Conservation (phyloP, 2,113 vertebrate species). For the Progne subis region DNA sequence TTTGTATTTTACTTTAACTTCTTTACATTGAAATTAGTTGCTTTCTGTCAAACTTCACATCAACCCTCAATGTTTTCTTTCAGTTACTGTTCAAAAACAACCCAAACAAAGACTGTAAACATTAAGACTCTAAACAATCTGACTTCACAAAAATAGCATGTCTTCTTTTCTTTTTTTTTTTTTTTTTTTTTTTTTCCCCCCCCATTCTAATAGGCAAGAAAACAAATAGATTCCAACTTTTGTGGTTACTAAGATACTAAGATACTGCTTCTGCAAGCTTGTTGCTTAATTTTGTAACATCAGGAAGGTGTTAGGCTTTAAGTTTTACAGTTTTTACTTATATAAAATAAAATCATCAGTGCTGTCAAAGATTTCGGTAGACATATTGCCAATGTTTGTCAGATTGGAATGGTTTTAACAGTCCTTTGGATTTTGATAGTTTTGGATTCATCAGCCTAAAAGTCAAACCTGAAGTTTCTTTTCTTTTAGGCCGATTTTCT, state of each 20-base stretch:
- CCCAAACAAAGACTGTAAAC: not conserved
- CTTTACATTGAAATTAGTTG: not conserved
- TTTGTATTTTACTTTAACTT: not conserved
- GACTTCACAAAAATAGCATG: not conserved
- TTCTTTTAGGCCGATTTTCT: not conserved
- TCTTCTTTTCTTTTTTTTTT: not conserved
- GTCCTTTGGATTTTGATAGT: not conserved
- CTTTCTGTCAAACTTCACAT: not conserved
- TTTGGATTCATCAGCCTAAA: not conserved
- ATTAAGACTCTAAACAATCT: not conserved
- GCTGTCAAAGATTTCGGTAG: not conserved
- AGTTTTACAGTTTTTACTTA: not conserved
- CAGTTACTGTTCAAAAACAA: not conserved
- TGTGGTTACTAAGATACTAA: not conserved
- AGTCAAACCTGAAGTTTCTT: not conserved
- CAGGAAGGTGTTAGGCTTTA: not conserved
- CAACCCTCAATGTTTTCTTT: not conserved
- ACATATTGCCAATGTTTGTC: not conserved
- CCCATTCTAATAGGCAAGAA: not conserved
- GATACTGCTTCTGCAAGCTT: not conserved
- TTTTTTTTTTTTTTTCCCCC: fast-evolving
- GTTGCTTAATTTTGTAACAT: not conserved
- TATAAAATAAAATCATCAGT: not conserved
- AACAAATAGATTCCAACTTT: not conserved
- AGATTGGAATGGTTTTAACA: not conserved